Conservation (phyloP, 2,797 vertebrate species). For the Hydrophis major region DNA sequence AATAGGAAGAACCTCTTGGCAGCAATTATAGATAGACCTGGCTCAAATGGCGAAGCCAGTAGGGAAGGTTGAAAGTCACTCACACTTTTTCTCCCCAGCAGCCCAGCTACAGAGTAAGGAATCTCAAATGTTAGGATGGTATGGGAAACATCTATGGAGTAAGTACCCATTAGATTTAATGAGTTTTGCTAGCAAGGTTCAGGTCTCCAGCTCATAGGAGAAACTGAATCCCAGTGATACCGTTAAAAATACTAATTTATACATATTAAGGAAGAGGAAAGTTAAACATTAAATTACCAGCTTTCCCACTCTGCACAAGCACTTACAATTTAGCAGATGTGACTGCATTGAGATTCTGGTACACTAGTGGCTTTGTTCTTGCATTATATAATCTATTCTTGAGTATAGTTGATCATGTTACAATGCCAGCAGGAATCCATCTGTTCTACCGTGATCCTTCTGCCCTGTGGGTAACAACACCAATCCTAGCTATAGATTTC, state of each 20-base stretch:
- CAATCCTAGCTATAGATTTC: background rate
- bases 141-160: background rate
- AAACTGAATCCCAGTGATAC: background rate
- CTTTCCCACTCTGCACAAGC: background rate
- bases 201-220: background rate
- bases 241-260: background rate
- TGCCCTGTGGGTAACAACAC: constrained; percentile 1
- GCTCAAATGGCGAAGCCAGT: background rate
- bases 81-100: background rate
- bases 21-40: background rate
- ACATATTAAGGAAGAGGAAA: background rate
- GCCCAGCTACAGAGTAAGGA: background rate
- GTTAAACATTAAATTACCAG: background rate
- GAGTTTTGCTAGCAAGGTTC: background rate
- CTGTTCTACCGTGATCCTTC: constrained; percentile 12
- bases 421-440: constrained; percentile 2
- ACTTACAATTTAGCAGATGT: constrained; percentile 16
- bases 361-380: background rate
- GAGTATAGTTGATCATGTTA: constrained; percentile 16
- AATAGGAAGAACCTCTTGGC: background rate
- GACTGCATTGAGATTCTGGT: background rate
- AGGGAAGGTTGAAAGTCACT: background rate
- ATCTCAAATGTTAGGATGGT: background rate
- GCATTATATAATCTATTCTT: constrained; percentile 10
- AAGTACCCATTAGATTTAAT: background rate